A percentile compares a stretch with the other conserved stretches of the same genome.
phyloP scores from a whole-genome alignment of 2,113 vertebrate species.

The Oreotrochilus melanogaster region DNA sequence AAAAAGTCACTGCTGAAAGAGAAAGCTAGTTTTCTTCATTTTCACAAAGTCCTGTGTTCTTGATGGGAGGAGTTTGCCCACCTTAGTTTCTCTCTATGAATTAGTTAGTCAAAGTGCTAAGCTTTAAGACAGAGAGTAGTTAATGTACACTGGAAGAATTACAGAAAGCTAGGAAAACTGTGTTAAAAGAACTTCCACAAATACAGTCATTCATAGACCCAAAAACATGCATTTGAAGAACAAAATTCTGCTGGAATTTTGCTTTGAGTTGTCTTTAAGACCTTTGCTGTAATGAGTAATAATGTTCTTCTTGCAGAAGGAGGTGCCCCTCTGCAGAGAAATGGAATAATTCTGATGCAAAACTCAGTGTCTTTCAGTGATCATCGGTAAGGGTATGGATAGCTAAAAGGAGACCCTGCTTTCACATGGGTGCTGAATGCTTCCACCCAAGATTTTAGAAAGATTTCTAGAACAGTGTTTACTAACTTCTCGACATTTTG shows the following conservation, averaged over 20 bases:
- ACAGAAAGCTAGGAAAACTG: background rate
- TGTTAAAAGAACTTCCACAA: background rate
- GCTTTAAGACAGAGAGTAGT: background rate
- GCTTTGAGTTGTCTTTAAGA: background rate
- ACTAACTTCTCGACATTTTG: background rate
- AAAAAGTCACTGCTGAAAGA: background rate
- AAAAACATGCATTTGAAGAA: background rate
- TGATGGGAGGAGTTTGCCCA: background rate
- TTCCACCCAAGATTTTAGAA: background rate
- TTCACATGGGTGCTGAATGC: rapidly evolving
- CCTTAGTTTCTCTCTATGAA: background rate
- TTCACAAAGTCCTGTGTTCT: background rate
- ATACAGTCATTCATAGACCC: background rate
- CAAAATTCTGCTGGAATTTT: background rate
- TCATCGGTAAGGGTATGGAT: rapidly evolving
- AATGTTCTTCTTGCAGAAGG: background rate
- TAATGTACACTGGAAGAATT: background rate
- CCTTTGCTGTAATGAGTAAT: background rate
- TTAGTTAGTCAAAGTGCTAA: background rate
- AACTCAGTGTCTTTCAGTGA: background rate
- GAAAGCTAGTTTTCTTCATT: background rate
- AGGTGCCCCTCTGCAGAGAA: background rate
- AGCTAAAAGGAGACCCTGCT: background rate
- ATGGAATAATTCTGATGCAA: background rate
- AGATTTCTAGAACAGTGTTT: background rate